phyloP scores from a whole-genome alignment of 2,113 vertebrate genomes.

The Stictonetta naevosa region DNA sequence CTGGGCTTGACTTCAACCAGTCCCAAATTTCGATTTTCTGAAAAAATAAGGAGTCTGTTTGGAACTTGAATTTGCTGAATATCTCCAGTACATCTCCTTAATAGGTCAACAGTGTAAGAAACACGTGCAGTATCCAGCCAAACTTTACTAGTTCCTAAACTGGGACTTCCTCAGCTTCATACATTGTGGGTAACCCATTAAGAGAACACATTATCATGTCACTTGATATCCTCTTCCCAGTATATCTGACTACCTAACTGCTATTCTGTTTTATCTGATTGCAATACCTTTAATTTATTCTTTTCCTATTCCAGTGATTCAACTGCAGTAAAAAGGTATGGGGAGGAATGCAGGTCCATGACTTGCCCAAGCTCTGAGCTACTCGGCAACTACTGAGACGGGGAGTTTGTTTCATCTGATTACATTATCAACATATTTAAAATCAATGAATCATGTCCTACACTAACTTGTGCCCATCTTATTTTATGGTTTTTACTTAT shows the following conservation, averaged over 20 bases:
- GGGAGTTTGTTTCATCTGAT: not conserved
- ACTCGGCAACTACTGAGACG: not conserved
- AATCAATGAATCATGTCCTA: not conserved
- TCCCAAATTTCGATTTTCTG: not conserved
- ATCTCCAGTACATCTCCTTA: not conserved
- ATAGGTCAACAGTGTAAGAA: not conserved
- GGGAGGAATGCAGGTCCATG: not conserved
- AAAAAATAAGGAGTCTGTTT: not conserved
- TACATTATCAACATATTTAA: not conserved
- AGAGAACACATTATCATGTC: not conserved
- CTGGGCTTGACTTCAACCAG: not conserved
- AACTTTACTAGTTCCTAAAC: not conserved
- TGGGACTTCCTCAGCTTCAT: not conserved
- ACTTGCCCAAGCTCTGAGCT: not conserved
- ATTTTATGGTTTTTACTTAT: not conserved
- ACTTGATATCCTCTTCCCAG: not conserved
- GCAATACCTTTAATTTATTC: not conserved
- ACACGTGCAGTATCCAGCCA: not conserved
- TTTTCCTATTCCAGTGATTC: not conserved
- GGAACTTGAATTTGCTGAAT: not conserved
- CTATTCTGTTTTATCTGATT: not conserved
- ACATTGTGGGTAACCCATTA: not conserved
- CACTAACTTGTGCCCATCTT: not conserved
- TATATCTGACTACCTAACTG: not conserved
- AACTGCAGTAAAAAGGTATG: not conserved